Percentiles rank a stretch among this genome's conserved stretches.
Conservation (phyloP, 2,113 vertebrate genomes). For the Phaethornis superciliosus region DNA sequence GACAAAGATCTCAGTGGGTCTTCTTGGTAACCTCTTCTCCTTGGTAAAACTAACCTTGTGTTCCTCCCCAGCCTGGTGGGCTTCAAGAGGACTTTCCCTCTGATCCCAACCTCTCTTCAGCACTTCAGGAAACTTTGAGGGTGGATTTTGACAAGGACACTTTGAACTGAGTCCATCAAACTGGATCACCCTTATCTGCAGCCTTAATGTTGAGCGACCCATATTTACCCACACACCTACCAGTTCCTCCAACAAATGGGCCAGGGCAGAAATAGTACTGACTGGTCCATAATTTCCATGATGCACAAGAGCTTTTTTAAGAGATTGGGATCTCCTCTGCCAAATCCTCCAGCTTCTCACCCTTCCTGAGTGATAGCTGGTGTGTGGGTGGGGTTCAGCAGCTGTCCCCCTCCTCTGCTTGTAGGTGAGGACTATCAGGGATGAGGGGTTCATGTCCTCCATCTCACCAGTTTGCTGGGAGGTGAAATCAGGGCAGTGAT, state of each 20-base stretch:
- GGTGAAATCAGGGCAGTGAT: not conserved
- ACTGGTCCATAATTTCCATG: not conserved
- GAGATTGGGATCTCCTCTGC: not conserved
- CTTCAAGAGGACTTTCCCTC: not conserved
- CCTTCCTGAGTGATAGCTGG: not conserved
- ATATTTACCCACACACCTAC: not conserved
- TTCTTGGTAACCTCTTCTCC: slow-evolving; percentile 36
- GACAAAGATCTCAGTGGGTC: not conserved
- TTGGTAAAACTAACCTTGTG: not conserved
- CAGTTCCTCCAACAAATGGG: not conserved
- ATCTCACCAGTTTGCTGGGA: not conserved
- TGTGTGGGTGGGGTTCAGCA: not conserved
- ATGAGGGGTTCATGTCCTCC: not conserved
- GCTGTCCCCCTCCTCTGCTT: not conserved
- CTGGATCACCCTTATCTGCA: not conserved
- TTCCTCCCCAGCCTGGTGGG: not conserved
- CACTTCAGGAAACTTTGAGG: not conserved
- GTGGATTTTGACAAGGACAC: not conserved
- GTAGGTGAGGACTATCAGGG: not conserved
- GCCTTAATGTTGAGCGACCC: not conserved
- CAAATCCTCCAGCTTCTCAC: not conserved
- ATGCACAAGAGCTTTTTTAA: not conserved
- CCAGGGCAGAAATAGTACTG: not conserved
- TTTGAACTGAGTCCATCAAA: not conserved
- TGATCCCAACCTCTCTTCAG: not conserved